phyloP scores from a whole-genome alignment of 2,888 invertebrate genomes.

The Drosophila tanythrix region DNA sequence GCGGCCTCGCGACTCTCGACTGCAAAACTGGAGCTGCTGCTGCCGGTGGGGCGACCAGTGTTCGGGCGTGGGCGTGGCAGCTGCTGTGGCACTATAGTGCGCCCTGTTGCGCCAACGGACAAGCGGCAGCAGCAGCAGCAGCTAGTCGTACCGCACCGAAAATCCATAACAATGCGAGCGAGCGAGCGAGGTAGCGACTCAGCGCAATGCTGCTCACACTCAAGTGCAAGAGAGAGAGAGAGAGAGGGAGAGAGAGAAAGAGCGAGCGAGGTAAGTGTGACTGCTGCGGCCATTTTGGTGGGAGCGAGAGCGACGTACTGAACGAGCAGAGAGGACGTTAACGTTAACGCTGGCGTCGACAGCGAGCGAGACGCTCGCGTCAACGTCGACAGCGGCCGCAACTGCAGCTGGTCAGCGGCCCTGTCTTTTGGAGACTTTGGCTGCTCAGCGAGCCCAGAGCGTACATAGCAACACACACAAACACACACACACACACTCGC shows the following conservation, averaged over 20 bases:
- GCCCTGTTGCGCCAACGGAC: constrained; percentile 68
- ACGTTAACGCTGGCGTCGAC: constrained; percentile 20
- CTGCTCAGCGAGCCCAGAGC: constrained; percentile 26
- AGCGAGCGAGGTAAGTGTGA: constrained; percentile 36
- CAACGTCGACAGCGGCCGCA: constrained; percentile 29
- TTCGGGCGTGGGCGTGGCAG: constrained; percentile 65
- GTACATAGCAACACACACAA: background rate
- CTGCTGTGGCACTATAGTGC: constrained; percentile 56
- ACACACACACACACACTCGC: background rate
- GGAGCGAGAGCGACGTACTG: constrained; percentile 68
- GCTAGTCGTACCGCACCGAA: constrained; percentile 51
- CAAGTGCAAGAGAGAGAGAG: constrained; percentile 18
- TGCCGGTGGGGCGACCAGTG: constrained; percentile 44
- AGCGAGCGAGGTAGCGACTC: constrained; percentile 16
- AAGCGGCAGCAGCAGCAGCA: constrained; percentile 3
- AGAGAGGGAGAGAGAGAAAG: constrained; percentile 9
- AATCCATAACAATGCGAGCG: constrained; percentile 30
- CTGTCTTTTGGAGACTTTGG: constrained; percentile 69
- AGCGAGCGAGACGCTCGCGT: constrained; percentile 12
- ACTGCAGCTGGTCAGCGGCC: constrained; percentile 68
- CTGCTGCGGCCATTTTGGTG: constrained; percentile 80
- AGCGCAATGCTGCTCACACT: background rate
- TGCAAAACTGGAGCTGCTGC: constrained; percentile 37
- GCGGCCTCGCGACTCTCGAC: constrained; percentile 63
- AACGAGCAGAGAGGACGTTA: constrained; percentile 27